Base-by-base conservation (phyloP, 2,113 vertebrate genomes). In the Chroicocephalus ridibundus region DNA sequence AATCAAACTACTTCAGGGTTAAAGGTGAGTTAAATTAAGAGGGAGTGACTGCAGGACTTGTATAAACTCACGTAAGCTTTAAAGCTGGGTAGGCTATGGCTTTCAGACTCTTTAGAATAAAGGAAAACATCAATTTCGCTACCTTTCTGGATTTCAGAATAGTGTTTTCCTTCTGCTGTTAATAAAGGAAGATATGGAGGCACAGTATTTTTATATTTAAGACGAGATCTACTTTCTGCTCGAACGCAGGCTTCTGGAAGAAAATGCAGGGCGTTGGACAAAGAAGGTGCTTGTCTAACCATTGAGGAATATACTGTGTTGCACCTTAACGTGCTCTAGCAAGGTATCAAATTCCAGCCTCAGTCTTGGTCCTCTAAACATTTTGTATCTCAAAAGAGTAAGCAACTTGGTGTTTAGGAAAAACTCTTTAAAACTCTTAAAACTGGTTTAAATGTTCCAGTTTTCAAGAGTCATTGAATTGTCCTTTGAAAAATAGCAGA, bases 291-390 rank as follows among this genome's bases (percentile, higher is more conserved):
- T 1, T n/a, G 6, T 64, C 42, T 36, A 17, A 78, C 42, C n/a
- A 12, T 3, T 29, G 38, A 55, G 44, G 29, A 55, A 15, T 25
- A 6, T 8, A 9, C 13, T 40, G 44, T 78, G 47, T 8, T 49
- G n/a, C 29, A 32, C 0, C 0, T 17, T 38, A n/a, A 10, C 1
- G 0, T 75, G 51, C 24, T 83, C 38, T 46, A n/a, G 46, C 3
- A 6, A 6, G 22, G 22, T 44, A 18, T 0, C 44, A 65, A 20
- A 61, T 69, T 52, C 38, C 13, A 61, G 3, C 5, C 1, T 75
- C 47, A 16, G n/a, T 65, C 91, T 49, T 24, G 11, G 12, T 58
- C 49, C 46, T 86, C 71, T 36, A 9, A 93, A 42, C 10, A 17
- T 25, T 13, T 2, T 27, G 11, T 54, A 3, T 55, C 21, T 51